Evolutionary conservation across 2,113 vertebrate genomes (phyloP), one percentile per base, ranked within the genome.

Genomic region (Macquaria ambigua): DNA sequence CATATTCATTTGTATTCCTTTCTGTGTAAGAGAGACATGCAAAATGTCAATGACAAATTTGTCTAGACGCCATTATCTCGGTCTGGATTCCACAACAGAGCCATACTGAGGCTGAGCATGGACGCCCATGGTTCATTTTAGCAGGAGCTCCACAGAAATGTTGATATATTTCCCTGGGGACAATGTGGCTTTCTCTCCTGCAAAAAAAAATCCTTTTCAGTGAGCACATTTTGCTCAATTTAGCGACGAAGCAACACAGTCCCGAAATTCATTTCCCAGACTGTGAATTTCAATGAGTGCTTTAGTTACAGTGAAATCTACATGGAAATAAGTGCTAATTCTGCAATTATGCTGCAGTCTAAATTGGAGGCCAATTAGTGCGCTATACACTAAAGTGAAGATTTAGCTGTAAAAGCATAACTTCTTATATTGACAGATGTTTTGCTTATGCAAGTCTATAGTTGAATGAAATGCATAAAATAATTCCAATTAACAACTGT

Each of bases 11-110:
- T 83, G 78, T 85, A 86, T 93, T 92, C 78, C 25, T 78, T 81
- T 78, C 67, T 73, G 74, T 52, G 43, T 15, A 62, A 74, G 46
- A 59, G 52, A 82, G 61, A 87, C 79, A 71, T 64, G 77, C 82
- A 87, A 90, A 91, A 92, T 82, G 88, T 86, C 87, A 92, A 62
- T 52, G 89, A 84, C 72, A 69, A 70, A 90, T 77, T 56, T 62
- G 85, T 82, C 82, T 81, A 66, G 85, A 87, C 68, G 53, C 72
- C 71, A 82, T 90, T 89, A 87, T 90, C 79, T 84, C n/a, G 1
- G 63, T 21, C 20, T 55, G 77, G 86, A 80, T 90, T 85, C 56
- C 74, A 78, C 52, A 75, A 21, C 74, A 53, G 70, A 81, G 39
- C 20, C 72, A 6, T 28, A 23, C 66, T 4, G 50, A 89, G 64